Evolutionary conservation across 2,888 invertebrate genomes (phyloP), one percentile per base, ranked within the genome.

Genomic region (Agrypnus murinus): DNA sequence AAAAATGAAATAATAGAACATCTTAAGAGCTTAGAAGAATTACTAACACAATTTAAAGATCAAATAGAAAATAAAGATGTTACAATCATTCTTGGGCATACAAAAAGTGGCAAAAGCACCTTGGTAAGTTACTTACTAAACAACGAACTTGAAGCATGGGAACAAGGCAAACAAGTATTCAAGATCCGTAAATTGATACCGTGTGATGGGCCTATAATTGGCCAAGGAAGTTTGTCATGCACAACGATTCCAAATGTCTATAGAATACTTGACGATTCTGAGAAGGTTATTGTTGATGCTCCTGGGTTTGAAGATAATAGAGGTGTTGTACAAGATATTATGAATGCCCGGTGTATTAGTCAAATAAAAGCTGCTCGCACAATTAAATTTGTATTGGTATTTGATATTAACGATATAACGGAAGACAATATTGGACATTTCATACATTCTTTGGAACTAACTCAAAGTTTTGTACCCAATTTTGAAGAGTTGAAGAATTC

Each of bases 21-120:
- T 15, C n/a, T 62, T 48, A 6, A 9, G 15, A 43, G 48, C 8
- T 15, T 19, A 19, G 66, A 31, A 34, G 9, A 15, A 7, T 4
- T 32, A 0, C 7, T 67, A 0, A 0, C 31, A 0, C 9, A 5
- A 4, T 67, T 67, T 15, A 17, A 25, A n/a, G 17, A 60, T 25
- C n/a, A 25, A n/a, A 67, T 67, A 1, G 5, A 32, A 17, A 19
- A 32, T 14, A 67, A 67, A 12, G 53, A 67, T 53, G 38, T 67
- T 1, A 14, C 40, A 12, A 19, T 60, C 17, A 38, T 67, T 40
- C 17, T 67, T 6, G 66, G 66, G 8, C 59, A 59, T 32, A 67
- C 66, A 8, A 36, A 60, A 38, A 67, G 66, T 14, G 66, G 66
- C 0, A 67, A 67, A 67, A 67, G 59, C 55, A 67, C 66, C 6